Evolutionary conservation across 2,113 vertebrate genomes (phyloP).

Genomic region (Dicaeum eximium): DNA sequence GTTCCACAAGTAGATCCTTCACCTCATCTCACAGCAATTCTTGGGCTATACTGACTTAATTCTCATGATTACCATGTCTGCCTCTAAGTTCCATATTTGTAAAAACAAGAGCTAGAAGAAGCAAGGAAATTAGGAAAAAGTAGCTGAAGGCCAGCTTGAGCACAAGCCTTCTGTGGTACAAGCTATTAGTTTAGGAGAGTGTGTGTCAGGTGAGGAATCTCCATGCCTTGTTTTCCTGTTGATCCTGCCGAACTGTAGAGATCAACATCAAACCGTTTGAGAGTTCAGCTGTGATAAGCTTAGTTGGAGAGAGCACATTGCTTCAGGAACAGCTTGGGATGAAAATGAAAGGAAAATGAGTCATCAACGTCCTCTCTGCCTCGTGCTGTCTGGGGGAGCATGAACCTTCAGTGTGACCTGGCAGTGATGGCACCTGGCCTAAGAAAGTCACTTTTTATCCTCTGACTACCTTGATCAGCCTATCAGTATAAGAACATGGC

Average conservation of each 20-base stretch:
- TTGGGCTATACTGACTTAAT: background rate
- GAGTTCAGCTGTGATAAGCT: background rate
- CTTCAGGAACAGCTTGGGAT: slow-evolving; percentile 19
- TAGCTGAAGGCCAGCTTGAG: background rate
- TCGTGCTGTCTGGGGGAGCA: background rate
- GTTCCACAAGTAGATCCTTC: background rate
- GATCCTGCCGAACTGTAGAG: background rate
- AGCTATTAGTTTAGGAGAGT: background rate
- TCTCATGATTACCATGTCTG: background rate
- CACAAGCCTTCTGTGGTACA: background rate
- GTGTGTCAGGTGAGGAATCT: background rate
- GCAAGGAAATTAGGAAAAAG: background rate
- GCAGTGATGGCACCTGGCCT: background rate
- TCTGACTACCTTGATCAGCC: background rate
- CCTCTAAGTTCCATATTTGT: background rate
- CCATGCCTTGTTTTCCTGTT: background rate
- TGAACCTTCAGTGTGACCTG: background rate
- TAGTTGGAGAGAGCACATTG: background rate
- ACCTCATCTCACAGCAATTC: background rate
- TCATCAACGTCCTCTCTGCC: slow-evolving; percentile 12
- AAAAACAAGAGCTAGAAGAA: background rate
- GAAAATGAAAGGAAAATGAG: slow-evolving; percentile 37
- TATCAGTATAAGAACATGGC: background rate
- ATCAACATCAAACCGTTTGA: background rate
- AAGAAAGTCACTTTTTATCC: background rate